Base-by-base conservation (phyloP, 2,888 invertebrate genomes). In the Xestobium rufovillosum region DNA sequence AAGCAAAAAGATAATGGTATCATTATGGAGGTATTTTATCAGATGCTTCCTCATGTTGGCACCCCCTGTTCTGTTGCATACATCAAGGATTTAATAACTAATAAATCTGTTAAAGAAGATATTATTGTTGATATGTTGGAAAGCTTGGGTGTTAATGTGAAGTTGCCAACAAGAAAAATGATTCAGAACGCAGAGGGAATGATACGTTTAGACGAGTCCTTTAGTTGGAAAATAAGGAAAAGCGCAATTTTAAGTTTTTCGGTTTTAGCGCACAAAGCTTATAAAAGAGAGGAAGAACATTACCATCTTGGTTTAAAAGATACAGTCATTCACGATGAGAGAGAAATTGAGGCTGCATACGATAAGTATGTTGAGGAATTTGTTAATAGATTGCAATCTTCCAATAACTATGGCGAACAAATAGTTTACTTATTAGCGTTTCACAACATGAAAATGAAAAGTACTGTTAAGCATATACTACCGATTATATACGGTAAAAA, bases 1-100 rank as follows among this genome's bases (percentile, higher is more conserved):
- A 43, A 49, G 13, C 45, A 43, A n/a, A 38, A 45, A 26, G 13
- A 42, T 11, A 32, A 33, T 29, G 31, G 16, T 17, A 9, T 16
- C 15, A 34, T 41, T 6, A 14, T 42, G 30, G 54, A 59, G 11
- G 43, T 71, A 13, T 71, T 68, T 44, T 49, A 68, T 34, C 57
- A 64, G 37, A 50, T 70, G 34, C 40, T 72, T n/a, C 68, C 71
- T 2, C 55, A 66, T 39, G 60, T 69, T 13, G 72, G 72, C 9
- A 69, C 70, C 3, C 48, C 55, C 25, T 63, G 65, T 2, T 57
- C 66, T 0, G 57, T 60, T 17, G 45, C 59, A 13, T 65, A 70
- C 31, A 60, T 65, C 6, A 53, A 57, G 35, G 57, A 66, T 34
- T 43, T 67, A 3, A 53, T 71, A 1, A 54, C 53, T 10, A 45